These are phyloP conservation scores for Ceratosolen fusciceps DNA, from an alignment of 1,140 invertebrate species.

Conservation along the genomic window DNA sequence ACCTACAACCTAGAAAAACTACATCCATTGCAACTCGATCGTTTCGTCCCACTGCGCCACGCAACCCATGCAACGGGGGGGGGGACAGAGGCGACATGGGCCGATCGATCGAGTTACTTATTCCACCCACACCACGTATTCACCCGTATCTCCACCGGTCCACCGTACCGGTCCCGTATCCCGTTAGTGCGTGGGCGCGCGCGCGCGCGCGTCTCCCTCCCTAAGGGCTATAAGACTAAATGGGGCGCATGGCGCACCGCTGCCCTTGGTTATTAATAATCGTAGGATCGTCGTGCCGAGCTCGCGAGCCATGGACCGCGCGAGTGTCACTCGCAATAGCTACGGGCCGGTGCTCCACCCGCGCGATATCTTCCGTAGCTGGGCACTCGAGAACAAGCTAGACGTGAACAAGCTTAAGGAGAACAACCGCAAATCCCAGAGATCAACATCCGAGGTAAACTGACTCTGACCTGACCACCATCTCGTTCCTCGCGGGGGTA, in stretches of 20 bases:
- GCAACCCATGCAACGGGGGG: too few species aligned
- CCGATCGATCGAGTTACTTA: too few species aligned
- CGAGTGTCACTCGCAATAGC: constrained; percentile 60
- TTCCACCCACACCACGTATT: too few species aligned
- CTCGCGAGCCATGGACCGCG: constrained; percentile 16
- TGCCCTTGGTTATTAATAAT: neutral
- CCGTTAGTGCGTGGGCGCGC: neutral
- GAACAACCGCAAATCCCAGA: neutral
- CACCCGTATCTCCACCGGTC: too few species aligned
- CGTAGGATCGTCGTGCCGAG: constrained; percentile 24
- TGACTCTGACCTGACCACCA: too few species aligned
- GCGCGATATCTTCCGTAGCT: neutral
- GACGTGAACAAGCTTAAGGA: neutral
- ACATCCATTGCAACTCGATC: too few species aligned
- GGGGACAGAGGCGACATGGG: too few species aligned
- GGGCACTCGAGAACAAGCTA: constrained; percentile 54
- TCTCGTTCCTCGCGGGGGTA: too few species aligned
- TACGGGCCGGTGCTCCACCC: constrained; percentile 14
- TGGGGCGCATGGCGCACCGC: neutral
- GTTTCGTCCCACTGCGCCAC: too few species aligned
- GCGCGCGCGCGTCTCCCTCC: neutral
- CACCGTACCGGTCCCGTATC: neutral
- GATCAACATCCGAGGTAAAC: neutral
- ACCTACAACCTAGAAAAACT: too few species aligned
- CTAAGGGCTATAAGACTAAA: neutral